Evolutionary conservation across 2,113 vertebrate genomes (phyloP).

Genomic region (Daboia siamensis): DNA sequence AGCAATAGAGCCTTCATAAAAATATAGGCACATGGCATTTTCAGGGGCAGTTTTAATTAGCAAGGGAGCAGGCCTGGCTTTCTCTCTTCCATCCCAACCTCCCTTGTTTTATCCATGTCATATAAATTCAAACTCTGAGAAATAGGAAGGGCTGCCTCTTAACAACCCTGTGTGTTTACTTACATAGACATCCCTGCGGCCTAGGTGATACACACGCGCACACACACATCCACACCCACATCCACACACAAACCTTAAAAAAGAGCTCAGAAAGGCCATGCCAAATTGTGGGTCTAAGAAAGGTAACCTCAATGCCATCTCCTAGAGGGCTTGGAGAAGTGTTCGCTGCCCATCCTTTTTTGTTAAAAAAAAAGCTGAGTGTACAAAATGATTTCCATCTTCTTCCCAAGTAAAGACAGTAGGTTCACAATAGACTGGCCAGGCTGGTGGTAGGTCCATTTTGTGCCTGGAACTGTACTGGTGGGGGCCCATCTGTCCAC

Average conservation of each 20-base stretch:
- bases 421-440: constrained; percentile 85
- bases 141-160: constrained; percentile 20
- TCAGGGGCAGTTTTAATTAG: neutral
- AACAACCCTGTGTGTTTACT: neutral
- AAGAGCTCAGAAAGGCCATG: constrained; percentile 51
- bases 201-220: constrained; percentile 33
- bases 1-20: neutral
- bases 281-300: constrained; percentile 37
- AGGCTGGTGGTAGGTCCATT: constrained; percentile 96
- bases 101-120: constrained; percentile 9
- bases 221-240: neutral
- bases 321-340: constrained; percentile 28
- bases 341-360: constrained; percentile 33
- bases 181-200: constrained; percentile 29
- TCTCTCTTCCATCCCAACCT: neutral
- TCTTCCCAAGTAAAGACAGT: neutral
- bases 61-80: neutral
- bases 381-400: neutral
- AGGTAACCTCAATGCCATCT: constrained; percentile 27
- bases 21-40: neutral
- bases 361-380: constrained; percentile 12
- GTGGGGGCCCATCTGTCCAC: constrained; percentile 96
- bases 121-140: constrained; percentile 31
- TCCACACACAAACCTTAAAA: constrained; percentile 30
- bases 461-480: constrained; percentile 93